A percentile compares a stretch with the other conserved stretches of the same genome.
phyloP scores from a whole-genome alignment of 1,140 invertebrate species.

The Aphidius gifuensis region DNA sequence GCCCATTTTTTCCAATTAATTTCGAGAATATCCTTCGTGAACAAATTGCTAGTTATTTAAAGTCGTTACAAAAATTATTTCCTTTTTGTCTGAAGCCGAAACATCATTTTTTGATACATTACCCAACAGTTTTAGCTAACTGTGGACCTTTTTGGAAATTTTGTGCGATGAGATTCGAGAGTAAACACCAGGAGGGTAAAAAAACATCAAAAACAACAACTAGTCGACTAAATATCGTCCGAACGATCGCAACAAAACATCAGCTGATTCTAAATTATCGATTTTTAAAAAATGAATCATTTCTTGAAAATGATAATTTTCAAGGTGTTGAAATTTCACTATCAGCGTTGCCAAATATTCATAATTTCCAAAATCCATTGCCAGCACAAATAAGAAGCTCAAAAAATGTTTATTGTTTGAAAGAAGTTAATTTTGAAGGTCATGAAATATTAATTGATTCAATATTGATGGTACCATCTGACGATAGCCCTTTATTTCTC shows the following conservation, averaged over 20 bases:
- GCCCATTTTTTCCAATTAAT: conserved; percentile 4
- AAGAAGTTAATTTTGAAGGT: too few relatives aligned
- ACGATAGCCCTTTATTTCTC: too few relatives aligned
- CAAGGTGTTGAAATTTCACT: too few relatives aligned
- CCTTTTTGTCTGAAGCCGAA: conserved; percentile 22
- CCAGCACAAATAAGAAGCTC: too few relatives aligned
- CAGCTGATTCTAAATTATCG: conserved; percentile 17
- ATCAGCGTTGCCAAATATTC: too few relatives aligned
- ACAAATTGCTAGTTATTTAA: conserved; percentile 22
- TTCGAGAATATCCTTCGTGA: neutral
- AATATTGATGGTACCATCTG: too few relatives aligned
- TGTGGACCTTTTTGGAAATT: conserved; percentile 20
- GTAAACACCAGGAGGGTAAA: conserved; percentile 23
- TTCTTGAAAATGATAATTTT: too few relatives aligned
- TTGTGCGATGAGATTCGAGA: conserved; percentile 18
- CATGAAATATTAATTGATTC: too few relatives aligned
- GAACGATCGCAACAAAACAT: conserved; percentile 17
- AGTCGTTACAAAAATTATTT: conserved; percentile 25
- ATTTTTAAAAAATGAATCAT: conserved; percentile 1
- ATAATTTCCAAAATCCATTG: too few relatives aligned
- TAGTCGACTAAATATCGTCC: conserved; percentile 19
- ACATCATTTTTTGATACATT: conserved; percentile 26
- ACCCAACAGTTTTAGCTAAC: conserved; percentile 12
- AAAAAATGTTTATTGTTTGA: too few relatives aligned
- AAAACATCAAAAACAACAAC: conserved; percentile 10